These are phyloP conservation scores for Poecilus cupreus DNA, from an alignment of 2,888 invertebrate genomes.

Conservation along the genomic window DNA sequence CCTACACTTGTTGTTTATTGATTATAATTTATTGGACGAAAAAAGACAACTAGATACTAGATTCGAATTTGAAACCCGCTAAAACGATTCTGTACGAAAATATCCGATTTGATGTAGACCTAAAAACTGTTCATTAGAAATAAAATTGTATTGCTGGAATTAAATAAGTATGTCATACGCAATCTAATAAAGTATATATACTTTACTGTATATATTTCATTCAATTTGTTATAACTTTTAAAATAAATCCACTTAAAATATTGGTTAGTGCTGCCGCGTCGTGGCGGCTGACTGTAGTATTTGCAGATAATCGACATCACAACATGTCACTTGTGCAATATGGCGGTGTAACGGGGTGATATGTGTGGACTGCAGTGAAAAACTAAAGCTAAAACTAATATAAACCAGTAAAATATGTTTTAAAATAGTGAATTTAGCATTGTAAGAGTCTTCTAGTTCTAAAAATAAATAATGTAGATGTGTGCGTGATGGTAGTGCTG, in stretches of 20 bases:
- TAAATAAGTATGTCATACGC: too few species aligned
- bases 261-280: conserved; percentile 9
- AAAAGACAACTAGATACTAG: too few species aligned
- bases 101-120: background rate
- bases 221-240: background rate
- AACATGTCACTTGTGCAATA: conserved; percentile 57
- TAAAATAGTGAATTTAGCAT: conserved; percentile 2
- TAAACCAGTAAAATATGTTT: conserved; percentile 38
- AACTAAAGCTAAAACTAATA: conserved; percentile 29
- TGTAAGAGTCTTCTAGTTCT: background rate
- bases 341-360: conserved; percentile 51
- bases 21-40: background rate
- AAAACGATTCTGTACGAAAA: too few species aligned
- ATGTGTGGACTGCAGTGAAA: conserved; percentile 41
- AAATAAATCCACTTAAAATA: background rate
- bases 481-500: conserved; percentile 63
- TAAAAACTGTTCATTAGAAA: too few species aligned
- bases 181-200: too few species aligned
- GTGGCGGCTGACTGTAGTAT: background rate
- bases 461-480: conserved; percentile 60
- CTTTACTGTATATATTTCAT: background rate
- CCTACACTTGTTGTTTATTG: background rate
- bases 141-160: too few species aligned
- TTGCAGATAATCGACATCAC: conserved; percentile 50
- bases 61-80: too few species aligned